A percentile compares a stretch with the other conserved stretches of the same genome.
phyloP scores from a whole-genome alignment of 2,113 vertebrate species.

The Setophaga petechia region DNA sequence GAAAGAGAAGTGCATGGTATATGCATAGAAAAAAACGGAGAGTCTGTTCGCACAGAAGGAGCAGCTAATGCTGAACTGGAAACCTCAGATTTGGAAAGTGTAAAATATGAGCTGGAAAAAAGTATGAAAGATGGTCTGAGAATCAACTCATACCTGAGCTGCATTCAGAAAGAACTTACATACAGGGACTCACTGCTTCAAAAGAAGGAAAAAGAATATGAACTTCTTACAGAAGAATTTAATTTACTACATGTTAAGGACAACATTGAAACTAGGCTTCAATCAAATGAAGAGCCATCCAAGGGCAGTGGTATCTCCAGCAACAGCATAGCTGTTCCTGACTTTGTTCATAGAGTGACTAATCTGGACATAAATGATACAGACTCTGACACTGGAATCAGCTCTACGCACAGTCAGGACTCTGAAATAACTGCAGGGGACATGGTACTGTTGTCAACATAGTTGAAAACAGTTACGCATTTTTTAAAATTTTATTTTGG shows the following conservation, averaged over 20 bases:
- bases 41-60: not conserved
- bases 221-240: slow-evolving; percentile 85
- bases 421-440: slow-evolving; percentile 85
- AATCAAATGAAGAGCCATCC: slow-evolving; percentile 53
- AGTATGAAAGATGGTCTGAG: slow-evolving; percentile 84
- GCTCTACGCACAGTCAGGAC: slow-evolving; percentile 96
- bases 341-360: slow-evolving; percentile 75
- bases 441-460: slow-evolving; percentile 63
- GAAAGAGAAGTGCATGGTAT: slow-evolving; percentile 79
- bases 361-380: slow-evolving; percentile 87
- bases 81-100: slow-evolving; percentile 70
- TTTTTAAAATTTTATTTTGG: not conserved
- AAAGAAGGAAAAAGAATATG: slow-evolving; percentile 87
- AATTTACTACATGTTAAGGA: slow-evolving; percentile 74
- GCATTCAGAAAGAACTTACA: slow-evolving; percentile 87
- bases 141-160: slow-evolving; percentile 80
- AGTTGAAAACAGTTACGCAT: not conserved
- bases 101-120: slow-evolving; percentile 81
- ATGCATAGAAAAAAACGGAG: slow-evolving; percentile 41
- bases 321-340: slow-evolving; percentile 7
- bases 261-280: slow-evolving; percentile 35
- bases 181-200: slow-evolving; percentile 77
- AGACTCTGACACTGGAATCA: slow-evolving; percentile 98
- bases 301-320: slow-evolving; percentile 45
- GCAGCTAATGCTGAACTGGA: slow-evolving; percentile 57